These are phyloP conservation scores for Rhopalosiphum nymphaeae DNA, from an alignment of 2,888 invertebrate species.

Conservation along the genomic window DNA sequence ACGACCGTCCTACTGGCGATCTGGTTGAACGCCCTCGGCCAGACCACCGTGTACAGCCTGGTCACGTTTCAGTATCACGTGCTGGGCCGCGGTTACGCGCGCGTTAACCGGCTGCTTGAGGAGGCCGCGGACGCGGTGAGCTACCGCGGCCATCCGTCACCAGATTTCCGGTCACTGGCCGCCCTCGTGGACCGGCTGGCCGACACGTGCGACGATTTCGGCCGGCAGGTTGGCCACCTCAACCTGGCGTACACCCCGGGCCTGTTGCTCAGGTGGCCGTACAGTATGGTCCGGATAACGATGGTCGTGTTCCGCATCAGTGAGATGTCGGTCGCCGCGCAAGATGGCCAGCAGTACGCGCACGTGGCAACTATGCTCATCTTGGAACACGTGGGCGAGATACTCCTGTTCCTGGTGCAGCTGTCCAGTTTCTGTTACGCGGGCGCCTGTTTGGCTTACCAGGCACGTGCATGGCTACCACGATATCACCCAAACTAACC, in stretches of 20 bases:
- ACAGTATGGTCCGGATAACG: background rate
- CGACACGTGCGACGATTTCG: background rate
- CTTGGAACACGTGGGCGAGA: background rate
- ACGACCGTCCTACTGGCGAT: background rate
- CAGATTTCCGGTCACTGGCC: background rate
- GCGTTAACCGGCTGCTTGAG: conserved; percentile 4
- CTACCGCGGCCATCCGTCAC: no score
- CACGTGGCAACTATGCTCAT: background rate
- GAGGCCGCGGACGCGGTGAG: background rate
- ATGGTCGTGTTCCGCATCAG: conserved; percentile 28
- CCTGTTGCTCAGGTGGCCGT: conserved; percentile 18
- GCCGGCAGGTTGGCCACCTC: background rate
- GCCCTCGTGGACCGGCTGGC: background rate
- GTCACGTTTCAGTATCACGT: conserved; percentile 23
- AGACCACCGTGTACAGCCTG: conserved; percentile 1
- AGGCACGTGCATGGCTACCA: background rate
- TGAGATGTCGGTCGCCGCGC: background rate
- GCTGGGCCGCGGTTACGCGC: conserved; percentile 28
- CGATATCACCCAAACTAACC: no score
- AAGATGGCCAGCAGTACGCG: no score
- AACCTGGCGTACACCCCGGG: background rate
- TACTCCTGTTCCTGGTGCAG: background rate
- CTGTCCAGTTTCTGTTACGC: background rate
- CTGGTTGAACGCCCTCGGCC: background rate
- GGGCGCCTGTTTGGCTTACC: background rate